These are phyloP conservation scores for Vulpes vulpes DNA, from an alignment of 2,113 vertebrate genomes.

Conservation along the genomic window DNA sequence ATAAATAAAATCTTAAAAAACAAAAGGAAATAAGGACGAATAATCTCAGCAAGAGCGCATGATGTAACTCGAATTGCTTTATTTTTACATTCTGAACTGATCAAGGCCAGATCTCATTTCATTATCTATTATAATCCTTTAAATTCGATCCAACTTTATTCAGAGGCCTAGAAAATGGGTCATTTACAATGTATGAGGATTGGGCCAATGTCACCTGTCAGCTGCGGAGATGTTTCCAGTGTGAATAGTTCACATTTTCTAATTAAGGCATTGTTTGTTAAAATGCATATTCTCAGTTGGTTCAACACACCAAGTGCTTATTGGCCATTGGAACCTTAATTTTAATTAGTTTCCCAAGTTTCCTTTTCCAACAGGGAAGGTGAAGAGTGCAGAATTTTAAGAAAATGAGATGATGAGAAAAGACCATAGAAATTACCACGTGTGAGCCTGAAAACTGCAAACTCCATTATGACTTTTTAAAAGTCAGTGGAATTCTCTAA, in stretches of 20 bases:
- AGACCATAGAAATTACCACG: neutral
- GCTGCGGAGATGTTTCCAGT: neutral
- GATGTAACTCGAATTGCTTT: neutral
- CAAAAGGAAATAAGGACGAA: neutral
- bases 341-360: slow-evolving; percentile 5
- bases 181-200: neutral
- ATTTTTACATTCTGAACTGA: neutral
- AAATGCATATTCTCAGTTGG: neutral
- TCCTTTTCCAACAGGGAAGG: neutral
- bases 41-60: neutral
- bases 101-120: slow-evolving; percentile 6
- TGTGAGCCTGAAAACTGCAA: neutral
- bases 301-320: neutral
- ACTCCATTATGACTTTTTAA: neutral
- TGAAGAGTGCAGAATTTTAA: neutral
- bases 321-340: neutral
- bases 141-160: slow-evolving; percentile 10
- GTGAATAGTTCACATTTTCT: slow-evolving; percentile 29
- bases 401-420: neutral
- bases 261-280: neutral
- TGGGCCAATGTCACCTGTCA: slow-evolving; percentile 31
- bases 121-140: slow-evolving; percentile 11
- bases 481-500: neutral
- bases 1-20: no score
- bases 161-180: slow-evolving; percentile 41